Percentiles rank a stretch among this genome's conserved stretches.
Evolutionary conservation across 2,113 vertebrate species (phyloP).

Genomic region (Entelurus aequoreus): DNA sequence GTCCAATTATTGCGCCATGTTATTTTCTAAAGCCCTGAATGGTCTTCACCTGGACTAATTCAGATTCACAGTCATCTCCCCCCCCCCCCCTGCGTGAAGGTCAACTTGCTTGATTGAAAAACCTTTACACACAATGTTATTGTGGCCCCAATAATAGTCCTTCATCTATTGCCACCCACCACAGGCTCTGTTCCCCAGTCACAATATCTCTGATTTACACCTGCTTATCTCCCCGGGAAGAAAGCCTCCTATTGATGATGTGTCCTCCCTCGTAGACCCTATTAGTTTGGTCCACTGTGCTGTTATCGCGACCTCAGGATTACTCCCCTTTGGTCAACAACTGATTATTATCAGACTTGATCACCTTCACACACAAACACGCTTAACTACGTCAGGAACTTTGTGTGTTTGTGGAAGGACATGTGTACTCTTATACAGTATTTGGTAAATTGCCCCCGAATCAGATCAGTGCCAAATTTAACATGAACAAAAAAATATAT

Average conservation of each 20-base stretch:
- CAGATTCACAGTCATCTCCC: neutral
- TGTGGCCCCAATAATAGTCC: slow-evolving; percentile 23
- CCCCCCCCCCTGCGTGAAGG: slow-evolving; percentile 18
- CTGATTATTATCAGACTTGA: slow-evolving; percentile 38
- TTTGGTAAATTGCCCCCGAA: too few species aligned
- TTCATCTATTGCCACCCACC: neutral
- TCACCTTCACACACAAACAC: slow-evolving; percentile 41
- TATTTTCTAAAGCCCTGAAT: neutral
- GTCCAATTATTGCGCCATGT: slow-evolving; percentile 1
- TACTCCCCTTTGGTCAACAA: slow-evolving; percentile 30
- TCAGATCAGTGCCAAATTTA: too few species aligned
- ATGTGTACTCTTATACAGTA: neutral
- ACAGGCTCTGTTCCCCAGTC: slow-evolving; percentile 7
- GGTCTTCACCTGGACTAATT: neutral
- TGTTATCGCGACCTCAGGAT: slow-evolving; percentile 39
- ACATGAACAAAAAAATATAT: too few species aligned
- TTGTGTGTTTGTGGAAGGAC: neutral
- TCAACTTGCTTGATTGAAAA: slow-evolving; percentile 24
- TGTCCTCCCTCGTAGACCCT: slow-evolving; percentile 6
- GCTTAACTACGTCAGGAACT: slow-evolving; percentile 1
- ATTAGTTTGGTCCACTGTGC: slow-evolving; percentile 18
- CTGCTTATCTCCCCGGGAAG: slow-evolving; percentile 40
- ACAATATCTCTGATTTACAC: slow-evolving; percentile 49
- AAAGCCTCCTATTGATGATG: slow-evolving; percentile 25
- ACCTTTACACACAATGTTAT: slow-evolving; percentile 11